Evolutionary conservation across 2,888 invertebrate species (phyloP).

Genomic region (Oligia strigilis): DNA sequence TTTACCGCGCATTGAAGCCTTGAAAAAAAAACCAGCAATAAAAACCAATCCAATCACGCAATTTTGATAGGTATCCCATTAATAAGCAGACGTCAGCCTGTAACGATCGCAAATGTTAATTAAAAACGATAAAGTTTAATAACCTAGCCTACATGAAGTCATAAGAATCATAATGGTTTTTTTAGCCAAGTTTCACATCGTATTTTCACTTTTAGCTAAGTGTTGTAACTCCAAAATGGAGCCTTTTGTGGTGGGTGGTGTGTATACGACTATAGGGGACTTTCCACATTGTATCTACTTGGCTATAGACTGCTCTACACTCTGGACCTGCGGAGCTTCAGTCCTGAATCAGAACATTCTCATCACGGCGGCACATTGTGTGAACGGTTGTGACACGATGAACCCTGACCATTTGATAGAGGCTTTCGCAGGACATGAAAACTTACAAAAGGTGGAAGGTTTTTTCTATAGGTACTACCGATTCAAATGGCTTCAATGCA

Average conservation of each 20-base stretch:
- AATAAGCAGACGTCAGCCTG: conserved; percentile 24
- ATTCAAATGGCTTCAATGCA: not conserved
- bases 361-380: conserved; percentile 33
- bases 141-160: conserved; percentile 4
- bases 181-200: conserved; percentile 3
- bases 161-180: conserved; percentile 12
- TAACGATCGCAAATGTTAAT: conserved; percentile 47
- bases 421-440: conserved; percentile 38
- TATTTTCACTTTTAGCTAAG: conserved; percentile 20
- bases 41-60: conserved; percentile 49
- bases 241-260: conserved; percentile 63
- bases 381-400: not conserved
- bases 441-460: conserved; percentile 25
- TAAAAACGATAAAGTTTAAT: conserved; percentile 50
- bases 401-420: conserved; percentile 26
- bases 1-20: conserved; percentile 5
- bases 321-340: conserved; percentile 65
- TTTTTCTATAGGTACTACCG: not conserved
- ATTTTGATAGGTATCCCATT: conserved; percentile 35
- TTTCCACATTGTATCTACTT: conserved; percentile 32
- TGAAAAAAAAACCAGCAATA: conserved; percentile 16
- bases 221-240: conserved; percentile 47
- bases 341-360: conserved; percentile 69
- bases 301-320: conserved; percentile 21
- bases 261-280: conserved; percentile 37